These are phyloP conservation scores for Pachyramphus minor DNA, from an alignment of 2,113 vertebrate species.

Conservation along the genomic window DNA sequence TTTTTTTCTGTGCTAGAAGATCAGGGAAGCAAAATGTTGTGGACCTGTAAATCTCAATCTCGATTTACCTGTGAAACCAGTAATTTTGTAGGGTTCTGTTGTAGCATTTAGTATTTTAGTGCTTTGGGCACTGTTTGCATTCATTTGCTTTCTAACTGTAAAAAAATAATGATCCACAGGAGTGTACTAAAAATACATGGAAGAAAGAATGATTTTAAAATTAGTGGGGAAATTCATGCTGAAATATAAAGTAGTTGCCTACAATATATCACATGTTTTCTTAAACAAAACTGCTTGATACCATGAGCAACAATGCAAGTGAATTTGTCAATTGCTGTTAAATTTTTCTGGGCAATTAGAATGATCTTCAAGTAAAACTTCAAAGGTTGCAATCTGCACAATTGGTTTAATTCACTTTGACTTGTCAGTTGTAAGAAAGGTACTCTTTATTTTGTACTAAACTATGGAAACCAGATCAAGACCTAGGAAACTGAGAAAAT, in stretches of 20 bases:
- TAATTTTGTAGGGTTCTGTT: neutral
- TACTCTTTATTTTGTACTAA: neutral
- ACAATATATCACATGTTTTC: neutral
- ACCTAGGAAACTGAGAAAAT: conserved; percentile 8
- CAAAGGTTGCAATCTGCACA: neutral
- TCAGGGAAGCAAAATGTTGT: neutral
- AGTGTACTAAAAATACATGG: neutral
- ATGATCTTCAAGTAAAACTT: conserved; percentile 10
- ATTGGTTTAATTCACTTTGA: conserved; percentile 4
- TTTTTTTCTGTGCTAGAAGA: neutral
- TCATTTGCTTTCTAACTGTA: neutral
- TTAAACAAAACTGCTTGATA: neutral
- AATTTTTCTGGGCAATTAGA: neutral
- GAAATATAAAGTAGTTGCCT: neutral
- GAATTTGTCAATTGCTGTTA: neutral
- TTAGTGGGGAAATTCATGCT: neutral
- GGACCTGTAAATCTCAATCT: neutral
- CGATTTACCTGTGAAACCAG: neutral
- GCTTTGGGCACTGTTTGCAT: neutral
- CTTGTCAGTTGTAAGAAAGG: neutral
- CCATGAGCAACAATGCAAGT: neutral
- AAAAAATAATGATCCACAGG: neutral
- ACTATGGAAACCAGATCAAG: conserved; percentile 8
- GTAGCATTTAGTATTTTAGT: neutral
- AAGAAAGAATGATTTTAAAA: neutral